phyloP scores from a whole-genome alignment of 2,113 vertebrate species.

The Anseranas semipalmata region DNA sequence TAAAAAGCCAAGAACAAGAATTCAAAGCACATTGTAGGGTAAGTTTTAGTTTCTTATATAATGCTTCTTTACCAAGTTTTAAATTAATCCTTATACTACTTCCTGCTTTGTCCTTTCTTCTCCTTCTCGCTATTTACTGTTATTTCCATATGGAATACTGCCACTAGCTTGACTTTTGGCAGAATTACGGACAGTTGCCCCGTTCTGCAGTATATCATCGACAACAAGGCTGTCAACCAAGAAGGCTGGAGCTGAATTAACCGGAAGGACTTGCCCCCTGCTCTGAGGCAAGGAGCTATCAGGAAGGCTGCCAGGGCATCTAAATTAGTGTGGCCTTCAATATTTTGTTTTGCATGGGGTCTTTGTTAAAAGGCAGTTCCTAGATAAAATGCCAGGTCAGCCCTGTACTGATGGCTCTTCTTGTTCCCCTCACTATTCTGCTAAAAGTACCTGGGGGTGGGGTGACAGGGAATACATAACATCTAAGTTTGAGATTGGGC shows the following conservation, averaged over 20 bases:
- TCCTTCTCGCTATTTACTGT: background rate
- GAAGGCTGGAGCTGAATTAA: background rate
- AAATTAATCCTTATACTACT: background rate
- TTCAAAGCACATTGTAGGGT: conserved; percentile 95
- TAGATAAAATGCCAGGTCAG: background rate
- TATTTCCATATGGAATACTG: background rate
- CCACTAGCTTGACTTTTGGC: background rate
- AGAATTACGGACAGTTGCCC: background rate
- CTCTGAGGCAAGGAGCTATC: background rate
- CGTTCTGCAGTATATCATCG: background rate
- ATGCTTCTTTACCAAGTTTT: background rate
- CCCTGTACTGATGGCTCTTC: background rate
- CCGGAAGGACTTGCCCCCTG: background rate
- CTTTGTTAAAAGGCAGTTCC: background rate
- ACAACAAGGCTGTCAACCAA: background rate
- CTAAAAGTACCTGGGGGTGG: background rate
- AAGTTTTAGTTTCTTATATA: conserved; percentile 55
- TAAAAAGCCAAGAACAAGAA: conserved; percentile 93
- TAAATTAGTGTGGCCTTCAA: background rate
- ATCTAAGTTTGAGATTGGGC: background rate
- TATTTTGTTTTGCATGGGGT: background rate
- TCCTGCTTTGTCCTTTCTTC: background rate
- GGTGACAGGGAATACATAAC: background rate
- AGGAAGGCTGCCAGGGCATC: background rate
- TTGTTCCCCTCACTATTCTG: background rate